Conservation (phyloP, 2,797 vertebrate genomes). For the Eupleurogrammus muticus region DNA sequence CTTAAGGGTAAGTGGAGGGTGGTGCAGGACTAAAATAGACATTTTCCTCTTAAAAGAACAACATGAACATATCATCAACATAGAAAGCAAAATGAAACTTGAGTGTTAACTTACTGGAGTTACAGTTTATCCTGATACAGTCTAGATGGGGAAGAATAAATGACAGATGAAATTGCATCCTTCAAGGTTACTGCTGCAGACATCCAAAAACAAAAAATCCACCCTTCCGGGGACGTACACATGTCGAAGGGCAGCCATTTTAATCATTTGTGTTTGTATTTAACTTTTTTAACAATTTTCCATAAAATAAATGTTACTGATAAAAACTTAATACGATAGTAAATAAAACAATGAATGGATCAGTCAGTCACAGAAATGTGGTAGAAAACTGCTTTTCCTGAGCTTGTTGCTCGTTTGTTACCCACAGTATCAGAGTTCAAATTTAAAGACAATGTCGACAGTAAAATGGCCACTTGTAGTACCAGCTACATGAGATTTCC, state of each 20-base stretch:
- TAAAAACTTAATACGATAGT: constrained; percentile 8
- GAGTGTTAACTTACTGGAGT: constrained; percentile 99
- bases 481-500: constrained; percentile 94
- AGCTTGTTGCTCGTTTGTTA: constrained; percentile 22
- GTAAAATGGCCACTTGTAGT: constrained; percentile 98
- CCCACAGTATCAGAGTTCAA: constrained; percentile 7
- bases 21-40: constrained; percentile 29
- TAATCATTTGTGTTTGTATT: constrained; percentile 52
- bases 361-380: constrained; percentile 20
- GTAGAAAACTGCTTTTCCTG: constrained; percentile 9
- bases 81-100: constrained; percentile 99
- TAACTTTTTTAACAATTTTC: constrained; percentile 24
- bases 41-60: constrained; percentile 61
- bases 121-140: constrained; percentile 99
- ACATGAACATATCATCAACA: constrained; percentile 79
- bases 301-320: constrained; percentile 13
- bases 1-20: constrained; percentile 25
- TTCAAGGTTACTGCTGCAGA: constrained; percentile 99
- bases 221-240: constrained; percentile 99
- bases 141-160: constrained; percentile 99
- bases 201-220: constrained; percentile 99
- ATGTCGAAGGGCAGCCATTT: constrained; percentile 99
- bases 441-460: constrained; percentile 62
- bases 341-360: constrained; percentile 18
- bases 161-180: constrained; percentile 99